A percentile compares a stretch with the other conserved stretches of the same genome.
Conservation (phyloP, 1,140 invertebrate species). For the Ganaspis sp. region DNA sequence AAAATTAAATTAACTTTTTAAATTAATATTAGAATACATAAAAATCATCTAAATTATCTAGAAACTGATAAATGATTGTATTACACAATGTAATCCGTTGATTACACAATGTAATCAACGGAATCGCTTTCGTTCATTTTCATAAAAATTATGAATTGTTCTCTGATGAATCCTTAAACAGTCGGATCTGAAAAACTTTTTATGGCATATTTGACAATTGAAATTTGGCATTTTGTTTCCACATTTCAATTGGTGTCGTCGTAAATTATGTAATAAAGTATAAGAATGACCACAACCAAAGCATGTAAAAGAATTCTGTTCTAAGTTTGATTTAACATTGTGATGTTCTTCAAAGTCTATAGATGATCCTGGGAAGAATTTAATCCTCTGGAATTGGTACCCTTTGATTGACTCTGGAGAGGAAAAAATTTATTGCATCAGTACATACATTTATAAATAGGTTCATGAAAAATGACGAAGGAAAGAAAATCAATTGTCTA, state of each 20-base stretch:
- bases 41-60: too few species aligned
- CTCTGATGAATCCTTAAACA: conserved; percentile 8
- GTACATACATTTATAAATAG: not conserved
- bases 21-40: too few species aligned
- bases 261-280: conserved; percentile 13
- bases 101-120: not conserved
- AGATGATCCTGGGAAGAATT: not conserved
- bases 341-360: conserved; percentile 6
- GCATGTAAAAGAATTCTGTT: conserved; percentile 15
- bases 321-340: not conserved
- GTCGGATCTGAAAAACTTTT: conserved; percentile 14
- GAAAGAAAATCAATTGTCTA: not conserved
- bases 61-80: not conserved
- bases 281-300: not conserved
- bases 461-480: not conserved
- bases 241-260: conserved; percentile 21
- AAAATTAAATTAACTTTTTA: too few species aligned
- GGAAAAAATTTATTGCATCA: not conserved
- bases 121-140: conserved; percentile 3
- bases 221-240: conserved; percentile 6
- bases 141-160: conserved; percentile 15
- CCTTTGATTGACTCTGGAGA: not conserved
- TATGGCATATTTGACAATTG: conserved; percentile 14
- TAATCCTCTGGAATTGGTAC: not conserved
- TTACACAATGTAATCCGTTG: too few species aligned